Base-by-base conservation (phyloP, 2,888 invertebrate genomes). In the Orchesella flavescens region DNA sequence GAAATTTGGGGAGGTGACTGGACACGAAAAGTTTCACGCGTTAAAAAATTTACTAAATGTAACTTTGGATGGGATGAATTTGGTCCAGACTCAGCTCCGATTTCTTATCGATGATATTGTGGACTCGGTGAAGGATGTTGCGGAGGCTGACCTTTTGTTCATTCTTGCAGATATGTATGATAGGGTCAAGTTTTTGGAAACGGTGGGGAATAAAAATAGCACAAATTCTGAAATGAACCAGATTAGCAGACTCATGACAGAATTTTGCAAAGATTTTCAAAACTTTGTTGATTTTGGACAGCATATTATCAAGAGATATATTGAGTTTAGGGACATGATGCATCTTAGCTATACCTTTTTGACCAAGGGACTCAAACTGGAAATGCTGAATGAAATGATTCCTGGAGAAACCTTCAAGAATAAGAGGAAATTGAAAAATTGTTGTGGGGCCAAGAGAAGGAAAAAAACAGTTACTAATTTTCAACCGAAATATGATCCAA, bases 51-150 rank as follows among this genome's bases (percentile, higher is more conserved):
- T 82, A 0, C 55, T 82, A 2, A 65, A 43, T 9, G n/a, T 65
- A 1, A 76, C 82, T 0, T 17, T 7, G 1, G 76, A 72, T 0
- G 76, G 76, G 12, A 69, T 82, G 46, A 75, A 13, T 23, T 49
- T 72, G 17, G 76, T 76, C 57, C 76, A 65, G 24, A 82, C 82
- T 2, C 82, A 82, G 43, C 17, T 82, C 3, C 34, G 82, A 19
- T 82, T 82, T 59, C 55, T 82, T 10, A 15, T 82, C 23, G 82
- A 82, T 57, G 82, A 82, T 43, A 82, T 82, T n/a, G 76, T 76
- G 5, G 82, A 82, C 55, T 65, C 65, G 7, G 72, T 66, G 15
- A 75, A 63, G 65, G 82, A 82, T 23, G 44, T 57, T n/a, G 24
- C 59, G 5, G 76, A 82, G 46, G 63, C 82, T 7, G 82, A 82